These are phyloP conservation scores for Cyclina sinensis DNA, from an alignment of 1,140 invertebrate genomes.

Conservation along the genomic window DNA sequence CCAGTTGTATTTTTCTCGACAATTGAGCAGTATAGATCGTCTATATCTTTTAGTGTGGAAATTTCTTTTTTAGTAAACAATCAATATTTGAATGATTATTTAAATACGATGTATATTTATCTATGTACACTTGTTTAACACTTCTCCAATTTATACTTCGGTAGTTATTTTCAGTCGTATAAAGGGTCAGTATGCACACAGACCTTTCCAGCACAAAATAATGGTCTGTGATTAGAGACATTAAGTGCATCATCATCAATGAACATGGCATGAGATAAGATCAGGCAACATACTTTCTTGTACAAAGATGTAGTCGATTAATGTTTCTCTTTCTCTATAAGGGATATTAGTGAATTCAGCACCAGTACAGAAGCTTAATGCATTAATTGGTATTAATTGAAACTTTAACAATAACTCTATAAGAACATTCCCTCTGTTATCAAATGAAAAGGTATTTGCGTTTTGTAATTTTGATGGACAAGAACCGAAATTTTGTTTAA, in stretches of 20 bases:
- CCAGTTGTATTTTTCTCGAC: neutral
- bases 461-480: neutral
- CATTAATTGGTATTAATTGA: neutral
- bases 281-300: neutral
- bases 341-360: neutral
- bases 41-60: neutral
- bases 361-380: neutral
- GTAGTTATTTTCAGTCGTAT: no score
- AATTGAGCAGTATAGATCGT: neutral
- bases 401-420: neutral
- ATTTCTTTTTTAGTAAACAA: neutral
- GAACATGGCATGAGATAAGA: neutral
- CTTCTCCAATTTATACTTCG: no score
- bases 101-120: neutral
- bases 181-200: no score
- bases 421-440: neutral
- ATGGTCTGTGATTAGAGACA: neutral
- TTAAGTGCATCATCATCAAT: neutral
- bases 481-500: no score
- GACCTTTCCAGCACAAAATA: neutral
- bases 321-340: neutral
- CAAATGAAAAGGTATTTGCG: neutral
- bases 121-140: neutral
- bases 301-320: neutral
- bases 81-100: neutral